These are phyloP conservation scores for Dryocosmus kuriphilus DNA, from an alignment of 2,888 invertebrate species.

Conservation along the genomic window DNA sequence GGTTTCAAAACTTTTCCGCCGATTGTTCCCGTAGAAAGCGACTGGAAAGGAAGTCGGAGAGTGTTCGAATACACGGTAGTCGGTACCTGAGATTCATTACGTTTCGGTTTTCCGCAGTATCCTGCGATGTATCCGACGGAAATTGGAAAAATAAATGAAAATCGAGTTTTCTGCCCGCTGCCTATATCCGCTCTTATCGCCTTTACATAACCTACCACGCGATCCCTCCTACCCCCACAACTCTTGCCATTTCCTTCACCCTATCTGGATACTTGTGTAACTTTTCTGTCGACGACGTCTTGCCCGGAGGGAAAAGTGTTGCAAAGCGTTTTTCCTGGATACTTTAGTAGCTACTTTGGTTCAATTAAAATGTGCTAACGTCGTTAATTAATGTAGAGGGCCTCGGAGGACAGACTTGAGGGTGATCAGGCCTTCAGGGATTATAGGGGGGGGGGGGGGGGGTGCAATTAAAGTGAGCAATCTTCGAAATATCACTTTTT, in stretches of 20 bases:
- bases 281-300: constrained; percentile 8
- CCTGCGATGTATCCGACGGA: constrained; percentile 39
- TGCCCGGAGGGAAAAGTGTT: background rate
- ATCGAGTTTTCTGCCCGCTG: constrained; percentile 40
- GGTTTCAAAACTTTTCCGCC: constrained; percentile 29
- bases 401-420: constrained; percentile 45
- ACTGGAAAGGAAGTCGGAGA: constrained; percentile 24
- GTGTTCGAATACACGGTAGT: constrained; percentile 17
- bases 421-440: constrained; percentile 44
- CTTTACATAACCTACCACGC: constrained; percentile 19
- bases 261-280: constrained; percentile 17
- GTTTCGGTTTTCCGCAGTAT: constrained; percentile 36
- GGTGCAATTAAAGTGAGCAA: too few species aligned
- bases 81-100: constrained; percentile 38
- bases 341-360: constrained; percentile 26
- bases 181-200: constrained; percentile 36
- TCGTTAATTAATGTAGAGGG: constrained; percentile 68
- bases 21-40: constrained; percentile 28
- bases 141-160: constrained; percentile 41
- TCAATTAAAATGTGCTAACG: constrained; percentile 72
- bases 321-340: constrained; percentile 2
- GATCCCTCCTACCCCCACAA: constrained; percentile 9
- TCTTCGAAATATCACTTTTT: too few species aligned
- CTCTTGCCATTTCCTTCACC: constrained; percentile 11
- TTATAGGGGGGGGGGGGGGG: background rate